These are phyloP conservation scores for Unio pictorum DNA, from an alignment of 2,888 invertebrate genomes.

Conservation along the genomic window DNA sequence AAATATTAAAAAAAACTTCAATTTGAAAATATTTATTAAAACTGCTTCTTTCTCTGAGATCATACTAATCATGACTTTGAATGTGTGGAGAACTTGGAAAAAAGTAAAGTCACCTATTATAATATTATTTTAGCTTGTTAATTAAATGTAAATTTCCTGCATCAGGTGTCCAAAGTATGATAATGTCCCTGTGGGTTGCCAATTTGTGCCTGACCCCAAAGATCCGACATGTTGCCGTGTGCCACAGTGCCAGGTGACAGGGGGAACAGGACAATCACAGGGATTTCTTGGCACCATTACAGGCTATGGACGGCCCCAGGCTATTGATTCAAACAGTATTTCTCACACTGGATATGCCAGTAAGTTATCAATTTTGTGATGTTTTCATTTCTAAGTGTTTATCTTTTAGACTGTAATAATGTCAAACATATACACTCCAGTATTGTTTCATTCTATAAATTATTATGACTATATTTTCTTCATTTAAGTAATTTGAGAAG, in stretches of 20 bases:
- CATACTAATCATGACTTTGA: too few species aligned
- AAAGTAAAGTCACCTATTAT: too few species aligned
- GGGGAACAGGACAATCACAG: constrained; percentile 22
- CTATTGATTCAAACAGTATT: constrained; percentile 19
- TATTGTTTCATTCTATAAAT: too few species aligned
- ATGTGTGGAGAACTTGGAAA: too few species aligned
- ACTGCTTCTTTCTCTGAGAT: too few species aligned
- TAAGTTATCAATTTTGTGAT: constrained; percentile 12
- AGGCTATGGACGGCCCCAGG: constrained; percentile 47
- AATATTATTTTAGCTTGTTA: too few species aligned
- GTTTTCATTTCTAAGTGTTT: background rate
- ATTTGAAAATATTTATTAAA: too few species aligned
- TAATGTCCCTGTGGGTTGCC: constrained; percentile 52
- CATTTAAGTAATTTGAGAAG: too few species aligned
- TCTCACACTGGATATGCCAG: constrained; percentile 42
- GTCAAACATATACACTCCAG: too few species aligned
- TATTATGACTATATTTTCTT: too few species aligned
- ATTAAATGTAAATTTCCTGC: background rate
- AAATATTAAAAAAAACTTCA: too few species aligned
- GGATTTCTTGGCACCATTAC: constrained; percentile 52
- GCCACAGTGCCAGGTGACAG: constrained; percentile 49
- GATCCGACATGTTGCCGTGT: constrained; percentile 58
- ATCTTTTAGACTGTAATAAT: too few species aligned
- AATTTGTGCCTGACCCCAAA: constrained; percentile 50
- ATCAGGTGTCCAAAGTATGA: constrained; percentile 50